Conservation (phyloP, 2,888 invertebrate species). For the Caenorhabditis japonica region DNA sequence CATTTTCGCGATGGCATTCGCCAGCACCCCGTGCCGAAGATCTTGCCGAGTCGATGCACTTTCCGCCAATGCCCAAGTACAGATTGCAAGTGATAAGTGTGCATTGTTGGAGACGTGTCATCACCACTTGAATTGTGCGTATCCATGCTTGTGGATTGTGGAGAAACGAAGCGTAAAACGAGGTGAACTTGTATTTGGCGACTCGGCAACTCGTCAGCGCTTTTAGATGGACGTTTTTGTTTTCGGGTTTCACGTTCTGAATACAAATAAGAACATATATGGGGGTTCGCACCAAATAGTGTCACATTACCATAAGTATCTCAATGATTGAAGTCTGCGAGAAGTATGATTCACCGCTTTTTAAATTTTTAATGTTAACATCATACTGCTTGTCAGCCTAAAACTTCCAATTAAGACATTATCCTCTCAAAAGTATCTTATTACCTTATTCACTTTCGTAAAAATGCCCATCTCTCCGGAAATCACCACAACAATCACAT, state of each 20-base stretch:
- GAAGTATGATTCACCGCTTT: constrained; percentile 41
- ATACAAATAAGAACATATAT: constrained; percentile 16
- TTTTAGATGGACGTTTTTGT: constrained; percentile 32
- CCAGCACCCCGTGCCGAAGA: no score
- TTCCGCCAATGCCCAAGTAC: constrained; percentile 50
- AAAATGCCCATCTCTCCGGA: constrained; percentile 41
- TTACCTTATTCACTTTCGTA: constrained; percentile 17
- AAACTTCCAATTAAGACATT: neutral
- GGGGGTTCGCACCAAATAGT: no score
- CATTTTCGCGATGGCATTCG: neutral
- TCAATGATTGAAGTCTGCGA: constrained; percentile 50
- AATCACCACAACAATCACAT: constrained; percentile 41
- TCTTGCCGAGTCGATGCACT: constrained; percentile 41
- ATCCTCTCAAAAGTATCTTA: neutral
- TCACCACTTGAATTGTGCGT: constrained; percentile 52
- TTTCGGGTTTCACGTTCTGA: constrained; percentile 20
- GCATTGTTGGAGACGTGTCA: constrained; percentile 47
- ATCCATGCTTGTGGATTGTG: constrained; percentile 32
- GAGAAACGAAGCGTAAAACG: constrained; percentile 20
- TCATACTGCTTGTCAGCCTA: constrained; percentile 22
- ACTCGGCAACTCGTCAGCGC: constrained; percentile 28
- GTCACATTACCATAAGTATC: constrained; percentile 41
- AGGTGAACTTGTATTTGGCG: constrained; percentile 33
- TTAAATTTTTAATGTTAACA: constrained; percentile 32
- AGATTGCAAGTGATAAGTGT: constrained; percentile 43